These are phyloP conservation scores for Spatula clypeata DNA, from an alignment of 2,797 vertebrate species.

Conservation along the genomic window DNA sequence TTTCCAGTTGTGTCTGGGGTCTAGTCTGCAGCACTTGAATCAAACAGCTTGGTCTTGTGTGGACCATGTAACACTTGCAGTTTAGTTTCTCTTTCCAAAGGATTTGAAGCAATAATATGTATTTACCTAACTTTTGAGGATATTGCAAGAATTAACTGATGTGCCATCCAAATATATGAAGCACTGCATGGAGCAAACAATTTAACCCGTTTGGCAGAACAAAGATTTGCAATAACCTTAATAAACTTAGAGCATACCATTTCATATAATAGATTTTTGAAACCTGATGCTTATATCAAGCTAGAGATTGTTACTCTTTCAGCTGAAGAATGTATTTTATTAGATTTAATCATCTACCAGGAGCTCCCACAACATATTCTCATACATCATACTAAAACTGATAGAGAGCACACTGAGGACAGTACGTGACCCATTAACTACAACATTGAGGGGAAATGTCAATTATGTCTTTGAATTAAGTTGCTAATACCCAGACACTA, in stretches of 20 bases:
- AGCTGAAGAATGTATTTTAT: background rate
- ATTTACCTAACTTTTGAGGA: background rate
- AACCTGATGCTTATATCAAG: background rate
- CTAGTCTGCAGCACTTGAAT: background rate
- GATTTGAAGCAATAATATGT: background rate
- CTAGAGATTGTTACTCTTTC: background rate
- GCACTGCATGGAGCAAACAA: background rate
- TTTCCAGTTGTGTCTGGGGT: background rate
- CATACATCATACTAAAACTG: background rate
- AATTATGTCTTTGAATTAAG: background rate
- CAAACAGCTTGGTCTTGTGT: background rate
- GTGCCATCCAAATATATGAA: background rate
- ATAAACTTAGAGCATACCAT: background rate
- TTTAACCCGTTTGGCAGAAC: background rate
- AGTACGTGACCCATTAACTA: background rate
- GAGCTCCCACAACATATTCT: background rate
- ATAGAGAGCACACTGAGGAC: background rate
- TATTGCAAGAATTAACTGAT: background rate
- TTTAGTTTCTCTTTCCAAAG: constrained; percentile 4
- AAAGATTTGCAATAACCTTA: background rate
- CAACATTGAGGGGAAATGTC: background rate
- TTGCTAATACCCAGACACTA: background rate
- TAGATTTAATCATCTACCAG: background rate
- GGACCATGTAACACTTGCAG: background rate
- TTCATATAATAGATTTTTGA: background rate